phyloP scores from a whole-genome alignment of 2,797 vertebrate species.

The Capromys pilorides region DNA sequence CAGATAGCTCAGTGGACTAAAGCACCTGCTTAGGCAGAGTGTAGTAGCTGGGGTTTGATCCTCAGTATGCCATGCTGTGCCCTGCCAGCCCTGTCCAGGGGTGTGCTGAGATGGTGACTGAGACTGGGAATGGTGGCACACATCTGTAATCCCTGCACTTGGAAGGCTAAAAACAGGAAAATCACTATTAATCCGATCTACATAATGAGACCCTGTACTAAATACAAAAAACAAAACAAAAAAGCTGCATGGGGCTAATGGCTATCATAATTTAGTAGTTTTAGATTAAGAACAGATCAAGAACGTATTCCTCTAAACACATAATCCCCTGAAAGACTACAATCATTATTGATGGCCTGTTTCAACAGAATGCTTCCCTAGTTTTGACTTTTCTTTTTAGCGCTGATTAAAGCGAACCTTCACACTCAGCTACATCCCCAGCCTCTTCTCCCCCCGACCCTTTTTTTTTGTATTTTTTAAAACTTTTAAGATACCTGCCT shows the following conservation, averaged over 20 bases:
- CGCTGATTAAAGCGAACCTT: background rate
- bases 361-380: background rate
- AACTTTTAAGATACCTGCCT: background rate
- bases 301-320: slow-evolving; percentile 3
- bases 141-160: no score
- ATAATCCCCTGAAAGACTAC: background rate
- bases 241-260: background rate
- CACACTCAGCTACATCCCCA: background rate
- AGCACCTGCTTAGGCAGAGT: no score
- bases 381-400: background rate
- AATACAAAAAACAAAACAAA: no score
- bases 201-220: no score
- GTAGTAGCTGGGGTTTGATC: no score
- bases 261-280: background rate
- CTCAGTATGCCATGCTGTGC: no score
- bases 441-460: background rate
- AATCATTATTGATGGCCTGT: slow-evolving; percentile 4
- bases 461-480: background rate
- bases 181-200: no score
- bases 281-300: slow-evolving; percentile 16
- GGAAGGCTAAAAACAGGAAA: no score
- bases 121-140: no score
- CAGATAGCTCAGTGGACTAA: no score
- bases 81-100: no score
- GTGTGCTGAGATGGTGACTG: no score